These are phyloP conservation scores for Pterois miles DNA, from an alignment of 2,797 vertebrate species.

Conservation along the genomic window DNA sequence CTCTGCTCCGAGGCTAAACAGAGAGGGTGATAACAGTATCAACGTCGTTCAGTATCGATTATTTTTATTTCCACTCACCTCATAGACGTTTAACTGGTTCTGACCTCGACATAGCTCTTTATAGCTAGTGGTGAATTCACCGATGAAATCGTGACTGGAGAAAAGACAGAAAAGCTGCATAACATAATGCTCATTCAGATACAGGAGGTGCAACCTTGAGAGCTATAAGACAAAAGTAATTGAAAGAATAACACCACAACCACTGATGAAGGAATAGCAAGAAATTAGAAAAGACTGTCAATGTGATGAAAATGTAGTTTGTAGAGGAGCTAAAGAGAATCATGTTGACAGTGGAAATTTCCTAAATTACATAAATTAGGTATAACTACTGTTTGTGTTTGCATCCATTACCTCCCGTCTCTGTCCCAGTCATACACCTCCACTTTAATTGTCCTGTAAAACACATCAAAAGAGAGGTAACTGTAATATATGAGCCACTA, in stretches of 20 bases:
- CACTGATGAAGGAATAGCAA: not conserved
- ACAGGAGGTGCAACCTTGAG: not conserved
- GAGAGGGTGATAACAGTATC: not conserved
- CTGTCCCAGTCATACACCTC: conserved; percentile 82
- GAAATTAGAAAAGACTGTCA: not conserved
- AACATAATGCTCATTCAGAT: not conserved
- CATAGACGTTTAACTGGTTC: conserved; percentile 89
- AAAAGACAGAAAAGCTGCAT: conserved; percentile 32
- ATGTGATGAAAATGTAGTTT: not conserved
- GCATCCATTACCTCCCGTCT: conserved; percentile 73
- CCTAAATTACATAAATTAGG: not conserved
- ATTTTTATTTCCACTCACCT: conserved; percentile 82
- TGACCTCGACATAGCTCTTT: conserved; percentile 91
- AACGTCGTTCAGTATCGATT: too few species aligned
- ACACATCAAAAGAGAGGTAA: conserved; percentile 38
- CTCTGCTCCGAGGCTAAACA: not conserved
- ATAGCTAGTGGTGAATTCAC: conserved; percentile 95
- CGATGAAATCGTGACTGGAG: conserved; percentile 94
- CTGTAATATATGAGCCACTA: not conserved
- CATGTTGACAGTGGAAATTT: not conserved
- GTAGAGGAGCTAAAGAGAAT: not conserved
- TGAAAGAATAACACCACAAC: not conserved
- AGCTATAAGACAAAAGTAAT: not conserved
- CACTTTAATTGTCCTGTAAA: conserved; percentile 76
- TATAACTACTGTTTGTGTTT: not conserved